Base-by-base conservation (phyloP, 2,113 vertebrate genomes). In the Chiloscyllium plagiosum region DNA sequence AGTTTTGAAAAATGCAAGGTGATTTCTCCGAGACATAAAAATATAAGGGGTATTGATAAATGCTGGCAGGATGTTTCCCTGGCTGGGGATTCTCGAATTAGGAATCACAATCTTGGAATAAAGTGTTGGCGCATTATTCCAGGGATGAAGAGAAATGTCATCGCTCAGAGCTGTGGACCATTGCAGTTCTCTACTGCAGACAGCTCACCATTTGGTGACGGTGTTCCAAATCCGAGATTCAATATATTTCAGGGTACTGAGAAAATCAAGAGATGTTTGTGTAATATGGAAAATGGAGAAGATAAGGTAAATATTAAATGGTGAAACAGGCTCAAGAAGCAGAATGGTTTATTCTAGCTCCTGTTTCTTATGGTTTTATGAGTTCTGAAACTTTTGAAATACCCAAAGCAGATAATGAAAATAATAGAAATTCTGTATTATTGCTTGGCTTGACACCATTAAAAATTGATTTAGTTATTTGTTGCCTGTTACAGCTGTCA, bases 401-500 rank as follows among this genome's bases (percentile, higher is more conserved):
- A 33, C 87, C 5, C 12, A 90, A 42, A 61, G 50, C 42, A 52
- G 24, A 47, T 76, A 50, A 95, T 24, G 17, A 95, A 72, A 95
- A 72, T 15, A 26, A 66, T 22, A 95, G 47, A 47, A 52, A 29
- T 76, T 72, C 69, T 72, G 22, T 72, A 15, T 50, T 33, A 33
- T 95, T 95, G 93, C 42, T 50, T 1, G 37, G 42, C 42, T 95
- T 15, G 1, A 95, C 29, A 50, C 8, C 94, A 50, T 95, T 95
- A 95, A 50, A 94, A 95, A 95, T 95, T 20, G 42, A 72, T 50
- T 72, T 22, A 72, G 66, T 52, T 95, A 72, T 72, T 52, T 72
- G 68, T 72, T 72, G 69, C 47, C 22, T 95, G 37, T 95, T 72
- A 19, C 47, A 52, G 37, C 26, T 72, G 47, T 70, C 66, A 95